Percentiles rank a stretch among this genome's conserved stretches.
These are phyloP conservation scores for Myrmecophaga tridactyla DNA, from an alignment of 2,113 vertebrate species.

Conservation along the genomic window DNA sequence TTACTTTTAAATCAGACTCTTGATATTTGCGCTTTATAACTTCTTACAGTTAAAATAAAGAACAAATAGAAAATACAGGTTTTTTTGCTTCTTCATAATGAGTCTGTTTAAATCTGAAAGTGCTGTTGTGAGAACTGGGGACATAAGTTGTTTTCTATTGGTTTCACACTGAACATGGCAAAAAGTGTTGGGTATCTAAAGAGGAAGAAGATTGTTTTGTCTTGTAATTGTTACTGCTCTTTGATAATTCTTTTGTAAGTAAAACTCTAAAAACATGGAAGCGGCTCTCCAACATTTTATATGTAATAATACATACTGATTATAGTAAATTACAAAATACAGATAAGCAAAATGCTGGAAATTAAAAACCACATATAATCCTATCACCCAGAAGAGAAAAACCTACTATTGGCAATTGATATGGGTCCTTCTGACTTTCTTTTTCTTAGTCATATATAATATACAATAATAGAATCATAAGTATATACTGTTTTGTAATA, in stretches of 20 bases:
- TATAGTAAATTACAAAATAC: slow-evolving; percentile 1
- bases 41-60: slow-evolving; percentile 73
- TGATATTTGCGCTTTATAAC: neutral
- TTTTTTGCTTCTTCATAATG: neutral
- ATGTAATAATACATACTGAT: neutral
- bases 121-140: neutral
- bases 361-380: neutral
- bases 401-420: neutral
- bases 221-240: neutral
- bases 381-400: neutral
- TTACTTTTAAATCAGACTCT: slow-evolving; percentile 45
- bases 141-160: neutral
- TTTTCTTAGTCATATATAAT: neutral
- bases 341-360: neutral
- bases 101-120: slow-evolving; percentile 31
- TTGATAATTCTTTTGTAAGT: slow-evolving; percentile 65
- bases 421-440: neutral
- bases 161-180: neutral
- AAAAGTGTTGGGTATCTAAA: slow-evolving; percentile 85
- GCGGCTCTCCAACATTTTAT: neutral
- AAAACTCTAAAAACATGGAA: neutral
- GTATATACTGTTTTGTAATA: neutral
- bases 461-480: neutral
- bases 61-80: slow-evolving; percentile 32
- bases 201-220: slow-evolving; percentile 84